Evolutionary conservation across 2,888 invertebrate species (phyloP).

Genomic region (Globia sparganii): DNA sequence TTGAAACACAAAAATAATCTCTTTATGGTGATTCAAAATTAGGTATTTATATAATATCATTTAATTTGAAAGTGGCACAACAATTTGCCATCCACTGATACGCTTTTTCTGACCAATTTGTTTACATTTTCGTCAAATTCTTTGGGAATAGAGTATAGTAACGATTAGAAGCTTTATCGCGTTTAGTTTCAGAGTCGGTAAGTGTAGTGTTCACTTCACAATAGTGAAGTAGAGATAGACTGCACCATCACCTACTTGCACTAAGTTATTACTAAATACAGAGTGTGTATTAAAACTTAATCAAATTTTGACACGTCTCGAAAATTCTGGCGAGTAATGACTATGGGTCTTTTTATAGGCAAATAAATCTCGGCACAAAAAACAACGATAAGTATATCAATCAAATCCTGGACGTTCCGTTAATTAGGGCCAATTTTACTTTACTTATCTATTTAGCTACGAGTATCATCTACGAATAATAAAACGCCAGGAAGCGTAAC

Average conservation of each 20-base stretch:
- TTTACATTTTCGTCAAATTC: conserved; percentile 10
- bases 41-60: background rate
- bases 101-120: background rate
- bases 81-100: background rate
- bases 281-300: conserved; percentile 44
- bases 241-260: conserved; percentile 47
- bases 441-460: no score
- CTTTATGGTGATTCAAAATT: background rate
- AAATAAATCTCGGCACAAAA: background rate
- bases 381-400: no score
- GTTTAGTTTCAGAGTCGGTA: conserved; percentile 29
- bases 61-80: background rate
- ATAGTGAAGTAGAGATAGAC: conserved; percentile 50
- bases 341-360: background rate
- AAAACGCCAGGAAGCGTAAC: no score
- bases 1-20: background rate
- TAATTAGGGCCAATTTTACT: no score
- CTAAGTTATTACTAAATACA: conserved; percentile 63
- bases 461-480: no score
- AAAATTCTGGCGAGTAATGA: background rate
- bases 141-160: conserved; percentile 14
- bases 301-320: background rate
- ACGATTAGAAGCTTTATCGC: background rate
- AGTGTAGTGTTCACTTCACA: conserved; percentile 15
- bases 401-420: no score